Conservation (phyloP, 2,888 invertebrate genomes). For the Andrena hattorfiana region DNA sequence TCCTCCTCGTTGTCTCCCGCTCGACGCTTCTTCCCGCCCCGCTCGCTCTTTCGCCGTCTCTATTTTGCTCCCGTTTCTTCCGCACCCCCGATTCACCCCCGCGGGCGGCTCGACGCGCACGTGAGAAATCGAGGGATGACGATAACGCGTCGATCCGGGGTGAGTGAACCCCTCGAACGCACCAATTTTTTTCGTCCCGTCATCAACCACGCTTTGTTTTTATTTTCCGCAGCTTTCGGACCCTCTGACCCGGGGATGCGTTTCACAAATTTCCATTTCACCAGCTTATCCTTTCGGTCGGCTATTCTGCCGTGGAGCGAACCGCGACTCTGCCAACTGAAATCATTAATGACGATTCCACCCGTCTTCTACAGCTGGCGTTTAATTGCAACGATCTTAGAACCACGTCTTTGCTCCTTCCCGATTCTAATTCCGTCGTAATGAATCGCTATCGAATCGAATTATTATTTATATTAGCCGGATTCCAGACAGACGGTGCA, state of each 20-base stretch:
- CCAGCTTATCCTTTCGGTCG: too few species aligned
- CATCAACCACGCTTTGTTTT: constrained; percentile 6
- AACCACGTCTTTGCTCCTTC: background rate
- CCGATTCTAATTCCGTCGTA: background rate
- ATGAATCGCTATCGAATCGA: background rate
- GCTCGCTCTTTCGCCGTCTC: constrained; percentile 7
- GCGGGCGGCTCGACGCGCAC: constrained; percentile 49
- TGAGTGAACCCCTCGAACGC: constrained; percentile 60
- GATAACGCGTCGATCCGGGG: constrained; percentile 65
- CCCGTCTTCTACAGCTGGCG: too few species aligned
- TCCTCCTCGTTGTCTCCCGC: constrained; percentile 22
- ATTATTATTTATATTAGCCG: constrained; percentile 2
- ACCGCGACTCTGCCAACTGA: too few species aligned
- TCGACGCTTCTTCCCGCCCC: constrained; percentile 11
- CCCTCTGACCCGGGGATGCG: background rate
- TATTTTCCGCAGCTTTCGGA: background rate
- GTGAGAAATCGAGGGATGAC: constrained; percentile 66
- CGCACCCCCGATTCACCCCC: background rate
- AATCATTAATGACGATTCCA: too few species aligned
- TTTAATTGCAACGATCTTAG: too few species aligned
- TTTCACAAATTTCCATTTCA: background rate
- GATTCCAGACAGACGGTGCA: constrained; percentile 1
- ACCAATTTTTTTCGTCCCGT: constrained; percentile 41
- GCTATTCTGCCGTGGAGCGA: too few species aligned
- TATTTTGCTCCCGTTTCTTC: constrained; percentile 40